Evolutionary conservation across 2,113 vertebrate genomes (phyloP), one percentile per base, ranked within the genome.

Genomic region (Bubo scandiacus): DNA sequence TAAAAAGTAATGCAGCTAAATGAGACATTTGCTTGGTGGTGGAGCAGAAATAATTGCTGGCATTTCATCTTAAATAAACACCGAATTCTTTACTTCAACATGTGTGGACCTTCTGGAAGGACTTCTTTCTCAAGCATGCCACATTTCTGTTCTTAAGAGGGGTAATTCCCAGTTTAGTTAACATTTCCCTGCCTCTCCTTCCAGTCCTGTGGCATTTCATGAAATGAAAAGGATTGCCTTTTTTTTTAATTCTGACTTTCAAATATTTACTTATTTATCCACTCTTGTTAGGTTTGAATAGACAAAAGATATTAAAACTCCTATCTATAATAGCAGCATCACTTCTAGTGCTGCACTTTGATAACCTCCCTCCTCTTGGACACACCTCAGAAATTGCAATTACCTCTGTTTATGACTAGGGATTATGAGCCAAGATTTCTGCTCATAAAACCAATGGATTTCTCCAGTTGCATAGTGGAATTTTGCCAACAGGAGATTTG

Each of bases 401-500:
- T 84, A 7, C 13, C 32, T 36, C 36, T 94, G 10, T 78, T 96
- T 86, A 71, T 90, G 70, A 55, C 32, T 71, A n/a, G 9, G 13
- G 34, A 86, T 81, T 72, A 79, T 29, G 29, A 86, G 62, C 23
- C 65, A 93, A 92, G 47, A 4, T 70, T 94, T 88, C 63, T 86
- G 67, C 30, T 87, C 21, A 1, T 68, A n/a, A 40, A 82, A 63
- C 10, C 57, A 43, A 81, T 54, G 36, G 52, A 87, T 92, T 92
- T 73, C 42, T 68, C 42, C 58, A 38, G 20, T 65, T 80, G 19
- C 5, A 5, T 3, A n/a, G 16, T 70, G 89, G 86, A 91, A 86
- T 91, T 95, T 87, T 95, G 89, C 84, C 89, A 85, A 6, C 12
- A 87, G 45, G 49, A 49, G n/a, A 70, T 63, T 86, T 96, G 83